Conservation (phyloP, 2,113 vertebrate genomes). For the Paradisaea rubra region DNA sequence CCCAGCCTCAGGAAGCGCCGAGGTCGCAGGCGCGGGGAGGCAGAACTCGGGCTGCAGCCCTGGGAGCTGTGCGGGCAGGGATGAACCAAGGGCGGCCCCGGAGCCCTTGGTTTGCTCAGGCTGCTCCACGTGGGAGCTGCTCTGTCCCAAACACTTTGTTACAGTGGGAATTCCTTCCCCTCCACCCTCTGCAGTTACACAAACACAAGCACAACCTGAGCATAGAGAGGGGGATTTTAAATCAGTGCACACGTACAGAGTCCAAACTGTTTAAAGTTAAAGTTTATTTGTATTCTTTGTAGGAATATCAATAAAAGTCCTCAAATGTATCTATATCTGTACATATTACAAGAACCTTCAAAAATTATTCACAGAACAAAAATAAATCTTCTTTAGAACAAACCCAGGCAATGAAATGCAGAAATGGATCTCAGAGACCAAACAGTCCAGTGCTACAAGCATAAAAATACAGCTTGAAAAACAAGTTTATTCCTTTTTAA, state of each 20-base stretch:
- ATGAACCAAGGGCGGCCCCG: rapidly evolving
- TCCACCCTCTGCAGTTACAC: neutral
- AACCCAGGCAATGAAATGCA: conserved; percentile 80
- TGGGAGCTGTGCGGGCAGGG: neutral
- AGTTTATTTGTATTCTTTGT: conserved; percentile 80
- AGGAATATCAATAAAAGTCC: conserved; percentile 82
- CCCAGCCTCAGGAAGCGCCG: neutral
- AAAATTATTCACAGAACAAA: conserved; percentile 85
- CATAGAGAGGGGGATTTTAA: neutral
- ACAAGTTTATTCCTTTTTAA: conserved; percentile 72
- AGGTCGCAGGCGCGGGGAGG: neutral
- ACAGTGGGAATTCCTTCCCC: rapidly evolving
- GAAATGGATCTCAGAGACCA: conserved; percentile 70
- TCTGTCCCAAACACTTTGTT: rapidly evolving
- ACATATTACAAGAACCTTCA: conserved; percentile 80
- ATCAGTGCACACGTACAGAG: neutral
- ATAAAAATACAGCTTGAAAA: conserved; percentile 78
- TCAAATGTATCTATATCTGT: conserved; percentile 80
- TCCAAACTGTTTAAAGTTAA: conserved; percentile 78
- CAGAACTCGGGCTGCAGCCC: neutral
- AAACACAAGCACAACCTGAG: neutral
- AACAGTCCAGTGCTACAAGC: conserved; percentile 72
- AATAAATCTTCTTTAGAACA: conserved; percentile 83
- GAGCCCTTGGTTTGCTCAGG: neutral
- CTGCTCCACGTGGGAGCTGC: neutral